These are phyloP conservation scores for Eira barbara DNA, from an alignment of 2,113 vertebrate species.

Conservation along the genomic window DNA sequence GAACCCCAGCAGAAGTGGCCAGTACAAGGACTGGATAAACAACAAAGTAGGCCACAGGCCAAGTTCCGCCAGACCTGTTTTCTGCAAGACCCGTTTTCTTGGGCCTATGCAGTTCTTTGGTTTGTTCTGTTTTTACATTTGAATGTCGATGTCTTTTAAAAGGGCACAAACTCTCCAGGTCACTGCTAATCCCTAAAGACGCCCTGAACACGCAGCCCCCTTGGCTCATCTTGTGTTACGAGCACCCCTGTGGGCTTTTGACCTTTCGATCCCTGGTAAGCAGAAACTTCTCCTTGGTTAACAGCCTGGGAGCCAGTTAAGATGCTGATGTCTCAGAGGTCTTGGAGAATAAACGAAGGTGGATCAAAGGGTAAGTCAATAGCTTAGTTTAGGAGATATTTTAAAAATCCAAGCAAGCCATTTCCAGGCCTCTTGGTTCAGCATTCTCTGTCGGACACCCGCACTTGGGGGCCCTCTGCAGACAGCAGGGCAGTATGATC, in stretches of 20 bases:
- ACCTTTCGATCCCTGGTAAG: background rate
- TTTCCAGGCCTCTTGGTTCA: background rate
- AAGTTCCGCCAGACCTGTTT: background rate
- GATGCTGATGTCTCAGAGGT: background rate
- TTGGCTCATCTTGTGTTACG: background rate
- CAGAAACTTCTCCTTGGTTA: background rate
- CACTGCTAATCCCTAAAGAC: slow-evolving; percentile 32
- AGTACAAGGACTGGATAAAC: background rate
- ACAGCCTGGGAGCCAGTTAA: background rate
- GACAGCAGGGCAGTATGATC: background rate
- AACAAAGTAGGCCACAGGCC: background rate
- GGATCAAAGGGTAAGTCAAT: background rate
- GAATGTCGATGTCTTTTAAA: slow-evolving; percentile 28
- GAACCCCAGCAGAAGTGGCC: background rate
- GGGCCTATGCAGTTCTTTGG: background rate
- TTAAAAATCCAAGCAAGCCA: background rate
- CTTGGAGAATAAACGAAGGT: background rate
- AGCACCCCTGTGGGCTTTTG: background rate
- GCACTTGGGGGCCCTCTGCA: background rate
- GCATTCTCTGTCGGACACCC: background rate
- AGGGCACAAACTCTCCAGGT: slow-evolving; percentile 27
- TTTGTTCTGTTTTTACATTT: background rate
- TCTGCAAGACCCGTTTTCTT: background rate
- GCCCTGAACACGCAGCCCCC: background rate
- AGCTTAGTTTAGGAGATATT: background rate